phyloP scores from a whole-genome alignment of 1,140 invertebrate species.

The Nomia melanderi region DNA sequence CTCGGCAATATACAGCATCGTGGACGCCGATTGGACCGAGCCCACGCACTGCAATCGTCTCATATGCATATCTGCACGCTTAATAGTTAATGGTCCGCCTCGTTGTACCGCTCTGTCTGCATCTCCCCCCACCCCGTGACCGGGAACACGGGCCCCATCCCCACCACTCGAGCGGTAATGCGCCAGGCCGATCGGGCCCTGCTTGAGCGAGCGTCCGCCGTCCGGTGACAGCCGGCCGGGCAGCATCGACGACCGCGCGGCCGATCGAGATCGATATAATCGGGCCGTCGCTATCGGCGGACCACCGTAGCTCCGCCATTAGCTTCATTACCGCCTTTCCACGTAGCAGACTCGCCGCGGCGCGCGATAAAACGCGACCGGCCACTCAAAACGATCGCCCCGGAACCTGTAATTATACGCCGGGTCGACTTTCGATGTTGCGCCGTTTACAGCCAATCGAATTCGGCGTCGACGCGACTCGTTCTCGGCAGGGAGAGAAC shows the following conservation, averaged over 20 bases:
- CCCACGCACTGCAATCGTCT: slow-evolving; percentile 65
- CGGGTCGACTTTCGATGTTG: not conserved
- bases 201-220: not conserved
- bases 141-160: not conserved
- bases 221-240: not conserved
- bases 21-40: slow-evolving; percentile 64
- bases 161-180: not conserved
- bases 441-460: slow-evolving; percentile 9
- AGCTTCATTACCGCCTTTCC: slow-evolving; percentile 59
- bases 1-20: slow-evolving; percentile 65
- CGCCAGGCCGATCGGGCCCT: not conserved
- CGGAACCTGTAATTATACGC: slow-evolving; percentile 25
- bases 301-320: slow-evolving; percentile 61
- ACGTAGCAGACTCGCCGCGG: not conserved
- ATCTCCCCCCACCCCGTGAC: slow-evolving; percentile 19
- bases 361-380: slow-evolving; percentile 36
- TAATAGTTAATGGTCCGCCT: slow-evolving; percentile 72
- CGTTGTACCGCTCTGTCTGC: slow-evolving; percentile 27
- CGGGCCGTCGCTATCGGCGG: slow-evolving; percentile 54
- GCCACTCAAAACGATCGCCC: slow-evolving; percentile 33
- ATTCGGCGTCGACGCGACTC: not conserved
- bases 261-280: slow-evolving; percentile 61
- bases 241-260: slow-evolving; percentile 3
- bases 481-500: no score
- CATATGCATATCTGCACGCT: slow-evolving; percentile 72